Conservation (phyloP, 64 coral and sea anemone genomes). For the Hydrozoanthus tunicans region DNA sequence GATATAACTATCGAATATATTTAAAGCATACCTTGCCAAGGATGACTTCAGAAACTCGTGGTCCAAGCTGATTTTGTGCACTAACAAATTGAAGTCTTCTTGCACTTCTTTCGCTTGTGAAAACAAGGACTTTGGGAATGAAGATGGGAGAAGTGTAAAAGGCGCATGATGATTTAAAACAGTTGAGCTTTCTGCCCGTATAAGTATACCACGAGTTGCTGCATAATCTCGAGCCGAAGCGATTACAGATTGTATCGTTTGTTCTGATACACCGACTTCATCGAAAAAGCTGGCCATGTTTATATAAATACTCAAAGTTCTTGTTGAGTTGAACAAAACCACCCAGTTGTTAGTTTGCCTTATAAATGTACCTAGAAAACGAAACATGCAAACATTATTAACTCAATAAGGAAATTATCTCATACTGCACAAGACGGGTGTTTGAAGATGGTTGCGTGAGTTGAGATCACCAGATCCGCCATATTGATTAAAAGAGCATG, state of each 20-base stretch:
- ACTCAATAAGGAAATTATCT: background rate
- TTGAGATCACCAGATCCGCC: slow-evolving; percentile 31
- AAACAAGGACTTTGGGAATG: slow-evolving; percentile 70
- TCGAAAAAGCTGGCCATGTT: background rate
- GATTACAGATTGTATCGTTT: background rate
- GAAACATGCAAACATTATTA: background rate
- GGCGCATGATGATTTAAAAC: slow-evolving; percentile 72
- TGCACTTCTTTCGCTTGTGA: slow-evolving; percentile 67
- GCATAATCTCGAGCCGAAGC: slow-evolving; percentile 43
- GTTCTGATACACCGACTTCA: background rate
- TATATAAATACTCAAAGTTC: background rate
- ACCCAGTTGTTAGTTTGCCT: background rate
- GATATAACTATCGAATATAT: background rate
- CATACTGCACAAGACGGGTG: background rate
- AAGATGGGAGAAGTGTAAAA: slow-evolving; percentile 67
- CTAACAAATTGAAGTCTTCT: slow-evolving; percentile 75
- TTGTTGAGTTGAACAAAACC: background rate
- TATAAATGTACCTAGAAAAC: background rate
- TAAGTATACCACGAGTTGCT: slow-evolving; percentile 23
- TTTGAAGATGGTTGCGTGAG: background rate
- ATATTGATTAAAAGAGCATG: background rate
- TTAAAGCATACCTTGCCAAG: slow-evolving; percentile 45
- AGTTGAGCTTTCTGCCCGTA: slow-evolving; percentile 34
- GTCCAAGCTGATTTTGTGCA: slow-evolving; percentile 79
- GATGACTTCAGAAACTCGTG: slow-evolving; percentile 78